phyloP scores from a whole-genome alignment of 2,797 vertebrate genomes.

The Acestrorhynchus altus region DNA sequence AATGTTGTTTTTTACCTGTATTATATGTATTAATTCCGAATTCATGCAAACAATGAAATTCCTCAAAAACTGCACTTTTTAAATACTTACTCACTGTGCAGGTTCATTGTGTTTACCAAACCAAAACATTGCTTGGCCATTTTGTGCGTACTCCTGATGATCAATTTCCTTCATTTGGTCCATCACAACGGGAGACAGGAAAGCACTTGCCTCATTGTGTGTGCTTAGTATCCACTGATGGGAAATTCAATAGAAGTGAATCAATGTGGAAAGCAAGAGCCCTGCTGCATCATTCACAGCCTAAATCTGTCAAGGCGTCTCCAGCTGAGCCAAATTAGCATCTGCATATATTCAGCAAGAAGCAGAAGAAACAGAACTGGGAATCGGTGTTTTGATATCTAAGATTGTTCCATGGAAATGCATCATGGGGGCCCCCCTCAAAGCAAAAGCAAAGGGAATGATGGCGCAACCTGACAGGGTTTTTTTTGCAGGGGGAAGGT shows the following conservation, averaged over 20 bases:
- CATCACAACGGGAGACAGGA: conserved; percentile 34
- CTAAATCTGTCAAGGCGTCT: conserved; percentile 52
- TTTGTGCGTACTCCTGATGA: conserved; percentile 15
- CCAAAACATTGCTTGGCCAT: conserved; percentile 4
- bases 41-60: neutral
- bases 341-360: conserved; percentile 29
- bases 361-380: conserved; percentile 56
- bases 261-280: conserved; percentile 42
- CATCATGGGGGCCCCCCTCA: conserved; percentile 46
- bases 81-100: neutral
- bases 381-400: conserved; percentile 49
- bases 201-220: conserved; percentile 38
- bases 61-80: neutral
- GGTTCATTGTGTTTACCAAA: neutral
- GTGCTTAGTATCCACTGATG: conserved; percentile 42
- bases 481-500: conserved; percentile 12
- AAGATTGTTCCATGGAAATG: conserved; percentile 42
- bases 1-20: no score
- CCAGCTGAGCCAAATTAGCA: conserved; percentile 53
- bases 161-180: conserved; percentile 32
- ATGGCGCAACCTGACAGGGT: conserved; percentile 24
- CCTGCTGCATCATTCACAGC: conserved; percentile 39
- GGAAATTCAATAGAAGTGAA: conserved; percentile 45
- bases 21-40: no score
- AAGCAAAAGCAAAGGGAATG: conserved; percentile 54